phyloP scores from a whole-genome alignment of 2,888 invertebrate species.

The Lithophane ornitopus region DNA sequence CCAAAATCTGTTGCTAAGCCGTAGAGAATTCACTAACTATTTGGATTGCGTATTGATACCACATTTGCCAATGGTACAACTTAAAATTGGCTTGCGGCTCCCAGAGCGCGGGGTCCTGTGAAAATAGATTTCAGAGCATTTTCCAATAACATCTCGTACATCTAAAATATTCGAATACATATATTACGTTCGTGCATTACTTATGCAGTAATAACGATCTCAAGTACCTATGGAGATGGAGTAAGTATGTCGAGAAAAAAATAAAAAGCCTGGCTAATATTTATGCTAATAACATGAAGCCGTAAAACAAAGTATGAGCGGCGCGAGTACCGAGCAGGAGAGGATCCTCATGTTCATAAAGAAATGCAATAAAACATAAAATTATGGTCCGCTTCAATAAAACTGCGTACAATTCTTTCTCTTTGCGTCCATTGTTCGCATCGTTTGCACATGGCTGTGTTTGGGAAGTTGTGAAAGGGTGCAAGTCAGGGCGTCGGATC shows the following conservation, averaged over 20 bases:
- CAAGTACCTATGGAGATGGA: constrained; percentile 11
- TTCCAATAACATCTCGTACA: constrained; percentile 40
- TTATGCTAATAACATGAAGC: constrained; percentile 62
- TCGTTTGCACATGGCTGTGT: constrained; percentile 70
- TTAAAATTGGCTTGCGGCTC: constrained; percentile 60
- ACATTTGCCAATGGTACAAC: constrained; percentile 46
- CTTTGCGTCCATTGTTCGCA: constrained; percentile 57
- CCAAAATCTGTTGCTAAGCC: constrained; percentile 48
- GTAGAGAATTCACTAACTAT: constrained; percentile 48
- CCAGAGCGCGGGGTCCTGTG: constrained; percentile 42
- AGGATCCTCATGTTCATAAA: constrained; percentile 50
- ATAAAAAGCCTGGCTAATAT: constrained; percentile 45
- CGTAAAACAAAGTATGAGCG: constrained; percentile 63
- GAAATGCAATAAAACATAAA: constrained; percentile 64
- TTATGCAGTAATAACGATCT: constrained; percentile 50
- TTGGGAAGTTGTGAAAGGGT: constrained; percentile 70
- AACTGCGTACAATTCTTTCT: constrained; percentile 54
- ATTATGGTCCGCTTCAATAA: constrained; percentile 60
- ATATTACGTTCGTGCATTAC: constrained; percentile 52
- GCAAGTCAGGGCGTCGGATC: constrained; percentile 69
- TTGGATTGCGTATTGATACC: constrained; percentile 52
- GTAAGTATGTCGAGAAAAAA: constrained; percentile 22
- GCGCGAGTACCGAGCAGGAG: constrained; percentile 25
- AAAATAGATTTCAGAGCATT: constrained; percentile 55
- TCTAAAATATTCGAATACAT: constrained; percentile 49